Evolutionary conservation across 2,797 vertebrate genomes (phyloP).

Genomic region (Premnoplex brunnescens): DNA sequence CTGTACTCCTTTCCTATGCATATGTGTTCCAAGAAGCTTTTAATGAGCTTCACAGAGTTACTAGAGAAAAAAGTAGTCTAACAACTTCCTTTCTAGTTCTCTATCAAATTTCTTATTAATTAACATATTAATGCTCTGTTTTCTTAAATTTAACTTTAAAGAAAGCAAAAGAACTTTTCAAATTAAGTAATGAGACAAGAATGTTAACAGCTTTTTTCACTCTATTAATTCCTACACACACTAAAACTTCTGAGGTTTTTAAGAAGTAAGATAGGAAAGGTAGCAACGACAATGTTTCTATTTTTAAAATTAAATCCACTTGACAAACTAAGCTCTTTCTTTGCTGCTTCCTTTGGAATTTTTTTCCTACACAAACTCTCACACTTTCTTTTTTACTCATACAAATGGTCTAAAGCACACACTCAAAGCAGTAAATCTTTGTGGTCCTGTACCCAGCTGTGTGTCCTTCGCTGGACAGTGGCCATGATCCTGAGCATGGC

Average conservation of each 20-base stretch:
- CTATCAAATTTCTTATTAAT: slow-evolving; percentile 75
- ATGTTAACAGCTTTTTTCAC: slow-evolving; percentile 71
- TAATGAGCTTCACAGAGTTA: slow-evolving; percentile 74
- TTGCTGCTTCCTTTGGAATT: neutral
- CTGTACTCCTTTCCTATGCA: slow-evolving; percentile 16
- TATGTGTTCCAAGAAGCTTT: slow-evolving; percentile 67
- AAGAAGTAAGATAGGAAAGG: slow-evolving; percentile 51
- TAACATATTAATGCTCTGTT: slow-evolving; percentile 76
- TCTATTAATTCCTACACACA: slow-evolving; percentile 59
- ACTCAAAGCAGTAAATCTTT: neutral
- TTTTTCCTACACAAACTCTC: slow-evolving; percentile 25
- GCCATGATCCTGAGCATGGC: neutral
- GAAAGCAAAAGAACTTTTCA: slow-evolving; percentile 75
- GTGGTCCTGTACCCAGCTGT: neutral
- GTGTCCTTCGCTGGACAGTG: rapidly evolving
- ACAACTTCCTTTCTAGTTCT: slow-evolving; percentile 71
- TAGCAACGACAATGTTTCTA: slow-evolving; percentile 63
- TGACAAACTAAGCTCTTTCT: neutral
- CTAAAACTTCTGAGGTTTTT: slow-evolving; percentile 57
- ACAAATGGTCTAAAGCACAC: neutral
- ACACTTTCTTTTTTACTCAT: neutral
- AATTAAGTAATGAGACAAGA: slow-evolving; percentile 72
- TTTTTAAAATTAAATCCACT: slow-evolving; percentile 65
- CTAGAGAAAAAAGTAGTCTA: slow-evolving; percentile 63
- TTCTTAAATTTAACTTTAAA: slow-evolving; percentile 76